Evolutionary conservation across 2,113 vertebrate genomes (phyloP).

Genomic region (Arenaria interpres): DNA sequence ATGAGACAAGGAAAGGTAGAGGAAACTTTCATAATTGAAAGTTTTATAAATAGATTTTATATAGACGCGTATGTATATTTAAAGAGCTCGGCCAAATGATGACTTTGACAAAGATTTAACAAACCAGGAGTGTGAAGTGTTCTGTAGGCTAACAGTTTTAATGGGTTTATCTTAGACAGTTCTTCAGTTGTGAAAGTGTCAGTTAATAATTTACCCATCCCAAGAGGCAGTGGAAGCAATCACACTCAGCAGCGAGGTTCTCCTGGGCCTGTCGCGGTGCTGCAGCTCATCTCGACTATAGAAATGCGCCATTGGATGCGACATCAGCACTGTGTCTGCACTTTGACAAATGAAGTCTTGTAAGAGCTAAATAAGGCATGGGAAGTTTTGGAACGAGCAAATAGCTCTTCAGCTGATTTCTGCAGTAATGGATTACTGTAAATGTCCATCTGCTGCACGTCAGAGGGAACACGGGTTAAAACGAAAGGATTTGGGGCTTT

Average conservation of each 20-base stretch:
- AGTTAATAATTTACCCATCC: conserved; percentile 80
- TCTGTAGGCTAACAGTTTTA: conserved; percentile 74
- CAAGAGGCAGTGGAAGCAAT: conserved; percentile 65
- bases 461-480: conserved; percentile 23
- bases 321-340: conserved; percentile 66
- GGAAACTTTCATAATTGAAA: background rate
- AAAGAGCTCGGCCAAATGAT: conserved; percentile 43
- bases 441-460: conserved; percentile 42
- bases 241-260: conserved; percentile 23
- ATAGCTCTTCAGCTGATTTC: conserved; percentile 61
- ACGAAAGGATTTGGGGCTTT: background rate
- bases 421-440: conserved; percentile 63
- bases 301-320: conserved; percentile 27
- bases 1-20: background rate
- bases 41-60: conserved; percentile 35
- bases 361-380: conserved; percentile 66
- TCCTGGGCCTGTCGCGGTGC: conserved; percentile 32
- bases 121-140: conserved; percentile 63
- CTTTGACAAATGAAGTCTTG: conserved; percentile 72
- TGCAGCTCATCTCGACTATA: conserved; percentile 42
- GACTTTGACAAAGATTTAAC: conserved; percentile 73
- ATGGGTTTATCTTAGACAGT: conserved; percentile 77
- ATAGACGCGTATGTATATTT: conserved; percentile 5
- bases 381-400: conserved; percentile 55
- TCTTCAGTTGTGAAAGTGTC: conserved; percentile 74